Percentiles rank a stretch among this genome's conserved stretches.
Evolutionary conservation across 2,888 invertebrate genomes (phyloP).

Genomic region (Eilema sororculum): DNA sequence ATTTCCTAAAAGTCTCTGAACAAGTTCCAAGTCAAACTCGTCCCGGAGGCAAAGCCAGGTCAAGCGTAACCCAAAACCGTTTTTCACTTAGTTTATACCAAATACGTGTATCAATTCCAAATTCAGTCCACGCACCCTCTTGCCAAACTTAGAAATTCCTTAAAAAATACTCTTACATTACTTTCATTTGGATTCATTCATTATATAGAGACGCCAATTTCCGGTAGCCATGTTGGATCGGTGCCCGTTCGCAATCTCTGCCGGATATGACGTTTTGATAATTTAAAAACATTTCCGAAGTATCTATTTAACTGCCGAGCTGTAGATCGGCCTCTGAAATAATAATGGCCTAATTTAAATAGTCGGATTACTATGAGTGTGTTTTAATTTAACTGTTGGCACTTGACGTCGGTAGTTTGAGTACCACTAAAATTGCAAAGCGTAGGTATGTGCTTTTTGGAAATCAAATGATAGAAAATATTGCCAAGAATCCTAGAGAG

Average conservation of each 20-base stretch:
- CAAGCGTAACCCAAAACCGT: constrained; percentile 24
- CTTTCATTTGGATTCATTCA: constrained; percentile 66
- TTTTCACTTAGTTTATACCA: constrained; percentile 28
- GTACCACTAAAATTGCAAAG: not conserved
- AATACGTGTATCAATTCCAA: constrained; percentile 36
- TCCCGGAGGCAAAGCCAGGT: constrained; percentile 21
- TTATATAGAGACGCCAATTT: constrained; percentile 71
- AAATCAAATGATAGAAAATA: not conserved
- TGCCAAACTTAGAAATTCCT: constrained; percentile 45
- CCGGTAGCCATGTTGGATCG: constrained; percentile 72
- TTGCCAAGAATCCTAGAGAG: not conserved
- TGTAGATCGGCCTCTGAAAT: constrained; percentile 34
- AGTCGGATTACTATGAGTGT: not conserved
- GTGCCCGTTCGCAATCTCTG: constrained; percentile 63
- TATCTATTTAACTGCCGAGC: constrained; percentile 45
- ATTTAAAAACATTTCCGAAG: constrained; percentile 60
- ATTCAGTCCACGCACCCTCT: constrained; percentile 32
- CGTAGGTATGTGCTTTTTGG: no score
- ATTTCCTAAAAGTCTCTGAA: constrained; percentile 13
- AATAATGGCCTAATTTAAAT: constrained; percentile 6
- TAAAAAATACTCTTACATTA: constrained; percentile 47
- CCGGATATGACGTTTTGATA: constrained; percentile 72
- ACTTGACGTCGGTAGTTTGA: not conserved
- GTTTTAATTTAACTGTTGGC: not conserved
- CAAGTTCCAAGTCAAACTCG: constrained; percentile 17